Evolutionary conservation across 1,140 invertebrate species (phyloP).

Genomic region (Pentalonia nigronervosa): DNA sequence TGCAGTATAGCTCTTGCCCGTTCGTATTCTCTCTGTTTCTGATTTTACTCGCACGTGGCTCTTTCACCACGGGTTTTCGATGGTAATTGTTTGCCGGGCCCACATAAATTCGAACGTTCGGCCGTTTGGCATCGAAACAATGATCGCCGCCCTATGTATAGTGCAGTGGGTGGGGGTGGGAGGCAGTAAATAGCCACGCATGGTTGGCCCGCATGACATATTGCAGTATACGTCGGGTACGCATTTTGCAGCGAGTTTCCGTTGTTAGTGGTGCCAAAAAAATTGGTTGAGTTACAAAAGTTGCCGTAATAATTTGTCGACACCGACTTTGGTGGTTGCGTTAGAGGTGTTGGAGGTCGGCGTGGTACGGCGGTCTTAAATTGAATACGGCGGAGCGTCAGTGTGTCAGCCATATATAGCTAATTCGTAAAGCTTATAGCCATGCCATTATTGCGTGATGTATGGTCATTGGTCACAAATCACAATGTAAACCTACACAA

Average conservation of each 20-base stretch:
- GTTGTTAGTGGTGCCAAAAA: background rate
- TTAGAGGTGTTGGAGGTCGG: background rate
- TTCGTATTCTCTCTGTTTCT: background rate
- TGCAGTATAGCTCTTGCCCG: background rate
- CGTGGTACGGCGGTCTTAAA: background rate
- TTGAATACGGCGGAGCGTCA: background rate
- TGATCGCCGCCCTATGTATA: background rate
- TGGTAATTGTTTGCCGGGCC: slow-evolving; percentile 18
- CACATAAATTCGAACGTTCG: slow-evolving; percentile 34
- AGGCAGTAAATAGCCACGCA: background rate
- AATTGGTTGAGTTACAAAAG: background rate
- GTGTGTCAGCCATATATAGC: background rate
- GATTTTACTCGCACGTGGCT: background rate
- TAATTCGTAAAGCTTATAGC: background rate
- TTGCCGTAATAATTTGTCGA: background rate
- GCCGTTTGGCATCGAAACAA: slow-evolving; percentile 51
- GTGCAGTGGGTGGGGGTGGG: no score
- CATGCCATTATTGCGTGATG: background rate
- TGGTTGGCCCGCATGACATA: slow-evolving; percentile 5
- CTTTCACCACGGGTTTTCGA: background rate
- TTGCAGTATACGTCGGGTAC: background rate
- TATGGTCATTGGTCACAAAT: background rate
- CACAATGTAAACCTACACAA: background rate
- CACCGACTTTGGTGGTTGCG: background rate
- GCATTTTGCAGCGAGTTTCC: background rate